Evolutionary conservation across 2,888 invertebrate species (phyloP).

Genomic region (Melanostoma mellinum): DNA sequence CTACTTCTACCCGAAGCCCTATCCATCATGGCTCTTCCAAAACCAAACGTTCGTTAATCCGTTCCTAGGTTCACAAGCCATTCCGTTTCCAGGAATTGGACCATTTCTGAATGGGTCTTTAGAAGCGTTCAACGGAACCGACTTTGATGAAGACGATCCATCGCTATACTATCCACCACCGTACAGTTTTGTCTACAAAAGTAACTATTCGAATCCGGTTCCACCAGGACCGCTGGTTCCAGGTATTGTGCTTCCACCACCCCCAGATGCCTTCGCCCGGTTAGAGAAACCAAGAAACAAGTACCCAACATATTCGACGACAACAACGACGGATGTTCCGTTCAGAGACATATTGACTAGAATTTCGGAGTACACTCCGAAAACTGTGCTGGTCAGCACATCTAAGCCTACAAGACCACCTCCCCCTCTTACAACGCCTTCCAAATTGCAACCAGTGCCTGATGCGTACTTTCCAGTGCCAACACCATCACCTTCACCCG

Average conservation of each 20-base stretch:
- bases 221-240: conserved; percentile 94
- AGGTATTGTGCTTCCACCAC: conserved; percentile 93
- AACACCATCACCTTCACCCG: conserved; percentile 77
- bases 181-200: conserved; percentile 92
- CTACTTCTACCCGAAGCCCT: conserved; percentile 85
- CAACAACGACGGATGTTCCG: conserved; percentile 73
- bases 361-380: conserved; percentile 76
- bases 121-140: conserved; percentile 84
- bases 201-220: conserved; percentile 88
- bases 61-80: conserved; percentile 75
- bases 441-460: conserved; percentile 74
- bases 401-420: conserved; percentile 62
- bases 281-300: conserved; percentile 84
- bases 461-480: conserved; percentile 75
- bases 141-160: conserved; percentile 95
- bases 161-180: conserved; percentile 95
- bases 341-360: conserved; percentile 77
- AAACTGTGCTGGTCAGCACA: conserved; percentile 71
- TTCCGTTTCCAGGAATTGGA: conserved; percentile 77
- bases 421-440: conserved; percentile 61
- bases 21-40: conserved; percentile 84
- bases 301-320: conserved; percentile 74
- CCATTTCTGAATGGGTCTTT: conserved; percentile 82
- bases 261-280: conserved; percentile 92
- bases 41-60: conserved; percentile 78